phyloP scores from a whole-genome alignment of 2,888 invertebrate genomes.

The Noctua janthina region DNA sequence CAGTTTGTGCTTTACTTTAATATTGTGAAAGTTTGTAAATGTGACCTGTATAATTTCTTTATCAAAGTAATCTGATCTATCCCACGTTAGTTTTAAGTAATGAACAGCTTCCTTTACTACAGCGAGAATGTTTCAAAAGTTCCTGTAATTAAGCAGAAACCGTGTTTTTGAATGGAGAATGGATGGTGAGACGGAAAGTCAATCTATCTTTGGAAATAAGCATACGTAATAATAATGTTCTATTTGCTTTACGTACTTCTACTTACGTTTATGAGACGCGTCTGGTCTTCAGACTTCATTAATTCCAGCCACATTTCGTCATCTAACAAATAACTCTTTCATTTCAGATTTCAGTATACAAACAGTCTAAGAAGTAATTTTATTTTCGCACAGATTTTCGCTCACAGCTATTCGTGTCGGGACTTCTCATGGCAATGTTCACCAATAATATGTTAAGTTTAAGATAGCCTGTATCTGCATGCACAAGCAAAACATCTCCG shows the following conservation, averaged over 20 bases:
- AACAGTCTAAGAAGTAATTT: constrained; percentile 21
- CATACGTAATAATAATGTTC: neutral
- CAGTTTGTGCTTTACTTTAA: neutral
- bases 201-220: neutral
- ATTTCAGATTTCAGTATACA: constrained; percentile 21
- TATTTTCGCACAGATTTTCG: constrained; percentile 26
- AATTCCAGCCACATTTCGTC: neutral
- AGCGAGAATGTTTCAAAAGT: constrained; percentile 14
- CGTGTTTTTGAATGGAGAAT: neutral
- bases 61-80: neutral
- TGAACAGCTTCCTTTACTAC: constrained; percentile 15
- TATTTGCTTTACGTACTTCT: neutral
- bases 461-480: constrained; percentile 22
- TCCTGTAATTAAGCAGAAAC: neutral
- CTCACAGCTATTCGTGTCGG: constrained; percentile 17
- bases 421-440: constrained; percentile 32
- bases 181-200: neutral
- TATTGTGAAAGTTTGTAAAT: constrained; percentile 4
- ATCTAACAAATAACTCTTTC: constrained; percentile 14
- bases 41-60: neutral
- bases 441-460: constrained; percentile 35
- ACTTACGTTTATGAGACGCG: neutral
- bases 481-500: constrained; percentile 6
- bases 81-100: constrained; percentile 12
- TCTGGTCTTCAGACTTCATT: neutral